Conservation (phyloP, 2,113 vertebrate species). For the Gadus chalcogrammus region DNA sequence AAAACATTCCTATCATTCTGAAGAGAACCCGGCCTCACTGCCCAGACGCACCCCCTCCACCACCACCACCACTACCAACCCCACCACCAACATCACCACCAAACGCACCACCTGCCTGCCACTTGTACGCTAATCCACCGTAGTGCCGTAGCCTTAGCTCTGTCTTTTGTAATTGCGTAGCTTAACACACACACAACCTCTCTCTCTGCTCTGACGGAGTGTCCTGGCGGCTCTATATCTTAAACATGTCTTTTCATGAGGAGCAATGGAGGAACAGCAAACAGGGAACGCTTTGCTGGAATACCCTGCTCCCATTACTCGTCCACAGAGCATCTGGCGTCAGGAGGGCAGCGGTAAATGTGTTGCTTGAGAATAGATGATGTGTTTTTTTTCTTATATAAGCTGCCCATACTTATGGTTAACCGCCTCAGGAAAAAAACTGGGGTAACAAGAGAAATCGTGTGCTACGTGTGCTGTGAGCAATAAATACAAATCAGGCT, state of each 20-base stretch:
- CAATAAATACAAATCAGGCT: slow-evolving; percentile 27
- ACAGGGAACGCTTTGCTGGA: slow-evolving; percentile 30
- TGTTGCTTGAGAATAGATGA: slow-evolving; percentile 56
- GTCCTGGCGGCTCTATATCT: too few species aligned
- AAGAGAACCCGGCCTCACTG: slow-evolving; percentile 23
- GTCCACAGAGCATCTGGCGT: slow-evolving; percentile 44
- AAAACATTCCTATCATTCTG: slow-evolving; percentile 55
- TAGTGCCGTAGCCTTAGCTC: too few species aligned
- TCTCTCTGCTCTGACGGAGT: too few species aligned
- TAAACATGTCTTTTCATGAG: too few species aligned
- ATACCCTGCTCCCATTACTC: not conserved
- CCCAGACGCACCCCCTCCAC: not conserved
- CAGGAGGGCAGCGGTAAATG: slow-evolving; percentile 36
- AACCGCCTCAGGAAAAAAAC: slow-evolving; percentile 39
- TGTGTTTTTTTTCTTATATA: slow-evolving; percentile 42
- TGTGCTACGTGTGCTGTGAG: slow-evolving; percentile 26
- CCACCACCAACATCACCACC: too few species aligned
- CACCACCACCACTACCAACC: too few species aligned
- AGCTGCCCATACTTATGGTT: slow-evolving; percentile 43
- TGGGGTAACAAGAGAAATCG: slow-evolving; percentile 40
- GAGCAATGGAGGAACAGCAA: slow-evolving; percentile 30
- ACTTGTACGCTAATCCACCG: too few species aligned
- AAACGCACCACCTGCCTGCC: too few species aligned
- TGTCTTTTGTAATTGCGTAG: too few species aligned
- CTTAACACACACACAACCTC: too few species aligned